A percentile compares a stretch with the other conserved stretches of the same genome.
Evolutionary conservation across 2,797 vertebrate genomes (phyloP).

Genomic region (Phyllotis vaccarum): DNA sequence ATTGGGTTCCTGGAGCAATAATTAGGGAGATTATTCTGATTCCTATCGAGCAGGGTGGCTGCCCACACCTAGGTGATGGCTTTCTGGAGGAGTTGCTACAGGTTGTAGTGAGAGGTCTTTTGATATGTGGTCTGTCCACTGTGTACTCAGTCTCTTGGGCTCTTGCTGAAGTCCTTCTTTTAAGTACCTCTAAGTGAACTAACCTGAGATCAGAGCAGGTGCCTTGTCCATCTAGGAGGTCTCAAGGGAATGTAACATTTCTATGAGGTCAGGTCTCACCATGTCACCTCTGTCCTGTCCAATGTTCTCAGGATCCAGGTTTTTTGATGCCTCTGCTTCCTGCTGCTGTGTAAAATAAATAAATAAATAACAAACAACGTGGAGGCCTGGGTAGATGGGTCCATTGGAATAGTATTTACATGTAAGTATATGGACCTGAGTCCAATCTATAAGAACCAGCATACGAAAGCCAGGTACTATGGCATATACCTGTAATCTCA

Average conservation of each 20-base stretch:
- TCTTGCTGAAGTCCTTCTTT: background rate
- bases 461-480: background rate
- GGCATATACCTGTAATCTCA: background rate
- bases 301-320: background rate
- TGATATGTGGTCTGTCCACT: background rate
- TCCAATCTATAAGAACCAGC: background rate
- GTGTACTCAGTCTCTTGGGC: background rate
- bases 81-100: background rate
- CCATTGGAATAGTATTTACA: background rate
- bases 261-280: no score
- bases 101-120: background rate
- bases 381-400: background rate
- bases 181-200: accelerated
- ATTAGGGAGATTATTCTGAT: background rate
- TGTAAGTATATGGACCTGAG: background rate
- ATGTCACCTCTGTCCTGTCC: background rate
- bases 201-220: background rate
- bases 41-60: background rate
- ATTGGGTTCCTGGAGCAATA: background rate
- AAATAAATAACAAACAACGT: no score
- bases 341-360: background rate
- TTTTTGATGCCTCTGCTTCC: background rate
- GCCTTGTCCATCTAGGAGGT: background rate
- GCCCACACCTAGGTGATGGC: background rate
- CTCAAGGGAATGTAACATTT: accelerated